A percentile compares a stretch with the other conserved stretches of the same genome.
phyloP scores from a whole-genome alignment of 2,113 vertebrate species.

The Phoxinus phoxinus region DNA sequence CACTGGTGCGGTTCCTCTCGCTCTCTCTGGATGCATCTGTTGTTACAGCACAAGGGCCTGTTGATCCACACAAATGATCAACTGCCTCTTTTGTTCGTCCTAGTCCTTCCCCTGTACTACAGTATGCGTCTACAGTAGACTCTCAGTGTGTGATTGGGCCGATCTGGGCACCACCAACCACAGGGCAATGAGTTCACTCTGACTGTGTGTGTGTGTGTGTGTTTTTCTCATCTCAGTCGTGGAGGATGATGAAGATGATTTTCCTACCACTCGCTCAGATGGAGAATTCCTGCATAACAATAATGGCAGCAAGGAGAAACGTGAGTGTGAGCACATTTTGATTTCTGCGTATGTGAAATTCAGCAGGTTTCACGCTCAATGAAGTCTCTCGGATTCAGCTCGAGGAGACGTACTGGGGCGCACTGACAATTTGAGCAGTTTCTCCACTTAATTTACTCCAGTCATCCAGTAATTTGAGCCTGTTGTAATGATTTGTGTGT shows the following conservation, averaged over 20 bases:
- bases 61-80: slow-evolving; percentile 60
- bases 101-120: slow-evolving; percentile 42
- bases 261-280: slow-evolving; percentile 84
- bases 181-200: slow-evolving; percentile 41
- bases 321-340: slow-evolving; percentile 75
- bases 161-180: slow-evolving; percentile 44
- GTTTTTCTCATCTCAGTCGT: slow-evolving; percentile 75
- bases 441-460: slow-evolving; percentile 1
- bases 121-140: neutral
- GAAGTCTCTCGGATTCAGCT: neutral
- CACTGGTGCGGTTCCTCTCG: neutral
- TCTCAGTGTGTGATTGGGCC: slow-evolving; percentile 33
- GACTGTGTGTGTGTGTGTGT: slow-evolving; percentile 25
- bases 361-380: neutral
- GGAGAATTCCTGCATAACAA: slow-evolving; percentile 90
- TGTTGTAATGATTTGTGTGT: neutral
- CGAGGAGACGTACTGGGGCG: neutral
- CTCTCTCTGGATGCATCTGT: slow-evolving; percentile 3
- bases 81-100: slow-evolving; percentile 69
- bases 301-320: slow-evolving; percentile 94
- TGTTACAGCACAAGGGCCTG: slow-evolving; percentile 48
- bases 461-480: neutral
- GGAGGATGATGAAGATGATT: slow-evolving; percentile 97
- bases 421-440: neutral
- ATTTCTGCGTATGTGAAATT: neutral